Base-by-base conservation (phyloP, 2,888 invertebrate genomes). In the Endomychus coccineus region DNA sequence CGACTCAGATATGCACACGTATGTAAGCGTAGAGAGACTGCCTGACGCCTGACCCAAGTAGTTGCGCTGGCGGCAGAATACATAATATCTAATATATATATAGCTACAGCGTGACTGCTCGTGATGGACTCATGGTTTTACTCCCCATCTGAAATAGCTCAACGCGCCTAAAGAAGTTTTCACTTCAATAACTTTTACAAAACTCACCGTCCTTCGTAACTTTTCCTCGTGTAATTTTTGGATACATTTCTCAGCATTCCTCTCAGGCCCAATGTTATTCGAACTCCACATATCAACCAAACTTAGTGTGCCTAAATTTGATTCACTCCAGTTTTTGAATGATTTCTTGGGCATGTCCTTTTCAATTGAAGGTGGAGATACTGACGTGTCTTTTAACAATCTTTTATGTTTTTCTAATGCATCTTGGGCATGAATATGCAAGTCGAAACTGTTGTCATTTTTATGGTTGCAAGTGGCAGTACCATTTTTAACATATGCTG, bases 141-240 rank as follows among this genome's bases (percentile, higher is more conserved):
- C n/a, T n/a, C n/a, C n/a, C n/a, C n/a, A n/a, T n/a, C n/a, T n/a
- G n/a, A n/a, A n/a, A n/a, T n/a, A n/a, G n/a, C n/a, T n/a, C n/a
- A n/a, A n/a, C n/a, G n/a, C n/a, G n/a, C n/a, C n/a, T n/a, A n/a
- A n/a, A n/a, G n/a, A n/a, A n/a, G n/a, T n/a, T n/a, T n/a, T n/a
- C n/a, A n/a, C n/a, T n/a, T n/a, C n/a, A n/a, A n/a, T n/a, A n/a
- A n/a, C n/a, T n/a, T n/a, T n/a, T n/a, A n/a, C n/a, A 24, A 1
- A 13, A 52, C 66, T 61, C 68, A 85, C 86, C 70, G 84, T 79
- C 54, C 88, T 70, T 40, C 84, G 73, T 22, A 83, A 66, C 54
- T 78, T 77, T 58, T 88, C 87, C 59, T 87, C 87, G 56, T 85
- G 81, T 2, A 85, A 62, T 54, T 77, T 78, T 17, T 67, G 57